phyloP scores from a whole-genome alignment of 2,113 vertebrate species.

The Ptilonorhynchus violaceus region DNA sequence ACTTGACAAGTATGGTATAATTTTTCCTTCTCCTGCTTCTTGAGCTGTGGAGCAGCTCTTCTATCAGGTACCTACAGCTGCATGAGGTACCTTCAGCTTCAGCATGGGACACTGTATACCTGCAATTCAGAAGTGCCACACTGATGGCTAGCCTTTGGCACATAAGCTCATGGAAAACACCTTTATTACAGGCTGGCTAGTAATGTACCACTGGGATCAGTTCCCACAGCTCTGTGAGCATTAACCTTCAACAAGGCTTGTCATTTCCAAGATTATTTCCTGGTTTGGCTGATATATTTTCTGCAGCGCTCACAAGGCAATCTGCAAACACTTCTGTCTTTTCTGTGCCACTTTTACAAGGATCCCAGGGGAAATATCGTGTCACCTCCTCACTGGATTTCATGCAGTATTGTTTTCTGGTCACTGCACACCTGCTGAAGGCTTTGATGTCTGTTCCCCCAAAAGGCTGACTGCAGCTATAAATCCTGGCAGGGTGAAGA shows the following conservation, averaged over 20 bases:
- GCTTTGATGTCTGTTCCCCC: neutral
- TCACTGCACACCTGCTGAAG: neutral
- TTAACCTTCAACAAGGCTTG: neutral
- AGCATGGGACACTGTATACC: fast-evolving
- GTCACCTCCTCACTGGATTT: neutral
- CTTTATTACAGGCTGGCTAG: neutral
- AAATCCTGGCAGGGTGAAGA: neutral
- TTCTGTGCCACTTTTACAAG: neutral
- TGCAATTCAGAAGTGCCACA: neutral
- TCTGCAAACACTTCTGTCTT: neutral
- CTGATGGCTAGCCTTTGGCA: neutral
- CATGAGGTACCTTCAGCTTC: neutral
- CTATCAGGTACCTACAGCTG: neutral
- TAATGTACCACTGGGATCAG: neutral
- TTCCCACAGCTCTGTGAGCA: neutral
- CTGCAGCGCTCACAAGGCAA: neutral
- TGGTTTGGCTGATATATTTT: neutral
- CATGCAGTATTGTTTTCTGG: neutral
- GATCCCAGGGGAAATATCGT: neutral
- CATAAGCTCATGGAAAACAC: neutral
- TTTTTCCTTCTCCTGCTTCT: neutral
- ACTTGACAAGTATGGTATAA: too few relatives aligned
- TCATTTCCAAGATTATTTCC: neutral
- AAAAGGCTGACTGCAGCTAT: neutral
- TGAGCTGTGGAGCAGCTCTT: neutral